phyloP scores from a whole-genome alignment of 2,888 invertebrate species.

The Eurytoma californica region DNA sequence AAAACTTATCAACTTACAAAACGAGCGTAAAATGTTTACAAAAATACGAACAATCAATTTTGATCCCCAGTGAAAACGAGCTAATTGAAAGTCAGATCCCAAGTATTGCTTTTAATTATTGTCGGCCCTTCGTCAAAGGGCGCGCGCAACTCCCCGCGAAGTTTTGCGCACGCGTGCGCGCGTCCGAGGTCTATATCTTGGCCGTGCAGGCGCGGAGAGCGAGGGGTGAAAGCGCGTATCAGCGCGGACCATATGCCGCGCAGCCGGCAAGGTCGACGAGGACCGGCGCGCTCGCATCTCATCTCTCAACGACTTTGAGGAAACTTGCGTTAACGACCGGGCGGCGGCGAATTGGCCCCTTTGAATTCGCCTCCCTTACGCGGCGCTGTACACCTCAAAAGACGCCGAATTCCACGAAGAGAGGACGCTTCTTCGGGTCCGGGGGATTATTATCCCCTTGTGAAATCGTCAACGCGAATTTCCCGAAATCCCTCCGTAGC shows the following conservation, averaged over 20 bases:
- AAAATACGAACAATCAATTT: not conserved
- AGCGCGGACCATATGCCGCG: constrained; percentile 53
- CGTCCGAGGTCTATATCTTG: constrained; percentile 40
- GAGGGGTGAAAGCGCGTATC: constrained; percentile 46
- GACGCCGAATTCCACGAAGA: constrained; percentile 16
- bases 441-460: constrained; percentile 42
- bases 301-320: constrained; percentile 52
- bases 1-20: not conserved
- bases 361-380: constrained; percentile 48
- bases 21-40: not conserved
- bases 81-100: too few relatives aligned
- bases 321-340: constrained; percentile 50
- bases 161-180: constrained; percentile 23
- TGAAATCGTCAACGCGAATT: constrained; percentile 43
- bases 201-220: constrained; percentile 39
- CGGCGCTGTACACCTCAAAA: constrained; percentile 9
- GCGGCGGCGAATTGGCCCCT: constrained; percentile 37
- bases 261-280: constrained; percentile 25
- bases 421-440: constrained; percentile 10
- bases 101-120: constrained; percentile 32
- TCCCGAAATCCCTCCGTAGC: constrained; percentile 12
- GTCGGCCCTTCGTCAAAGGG: constrained; percentile 21
- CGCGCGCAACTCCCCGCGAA: not conserved
- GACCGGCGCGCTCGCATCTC: constrained; percentile 51
- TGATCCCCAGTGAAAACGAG: too few relatives aligned